phyloP scores from a whole-genome alignment of 2,113 vertebrate species.

The Pholis gunnellus region DNA sequence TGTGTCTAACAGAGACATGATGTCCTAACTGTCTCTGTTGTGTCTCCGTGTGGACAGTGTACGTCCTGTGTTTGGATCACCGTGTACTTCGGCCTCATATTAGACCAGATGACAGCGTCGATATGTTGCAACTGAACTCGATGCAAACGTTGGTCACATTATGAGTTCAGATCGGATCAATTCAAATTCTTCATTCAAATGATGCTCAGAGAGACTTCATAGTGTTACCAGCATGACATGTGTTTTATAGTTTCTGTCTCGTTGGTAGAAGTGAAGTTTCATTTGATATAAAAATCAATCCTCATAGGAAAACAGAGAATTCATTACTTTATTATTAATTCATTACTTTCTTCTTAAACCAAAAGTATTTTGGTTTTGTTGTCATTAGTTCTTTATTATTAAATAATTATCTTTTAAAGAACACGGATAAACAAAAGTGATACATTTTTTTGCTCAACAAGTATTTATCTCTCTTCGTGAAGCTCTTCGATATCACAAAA shows the following conservation, averaged over 20 bases:
- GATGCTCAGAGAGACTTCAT: neutral
- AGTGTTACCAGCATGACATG: neutral
- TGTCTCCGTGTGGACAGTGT: neutral
- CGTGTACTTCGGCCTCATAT: neutral
- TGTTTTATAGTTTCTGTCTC: neutral
- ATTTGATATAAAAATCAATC: neutral
- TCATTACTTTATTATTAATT: no score
- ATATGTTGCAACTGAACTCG: neutral
- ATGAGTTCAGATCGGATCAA: no score
- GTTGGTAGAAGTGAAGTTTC: neutral
- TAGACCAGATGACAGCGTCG: neutral
- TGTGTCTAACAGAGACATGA: neutral
- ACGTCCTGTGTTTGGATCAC: no score
- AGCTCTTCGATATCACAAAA: no score
- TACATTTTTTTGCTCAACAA: no score
- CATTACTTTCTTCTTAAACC: no score
- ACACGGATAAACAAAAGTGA: no score
- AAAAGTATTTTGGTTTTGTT: no score
- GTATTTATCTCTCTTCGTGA: no score
- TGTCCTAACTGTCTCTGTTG: neutral
- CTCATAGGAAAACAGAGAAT: neutral
- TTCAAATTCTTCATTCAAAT: conserved; percentile 26
- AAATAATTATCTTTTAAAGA: no score
- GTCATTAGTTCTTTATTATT: no score
- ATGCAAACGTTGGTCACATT: neutral